Evolutionary conservation across 1,140 invertebrate species (phyloP), one percentile per base, ranked within the genome.

Genomic region (Sesamia nonagrioides): DNA sequence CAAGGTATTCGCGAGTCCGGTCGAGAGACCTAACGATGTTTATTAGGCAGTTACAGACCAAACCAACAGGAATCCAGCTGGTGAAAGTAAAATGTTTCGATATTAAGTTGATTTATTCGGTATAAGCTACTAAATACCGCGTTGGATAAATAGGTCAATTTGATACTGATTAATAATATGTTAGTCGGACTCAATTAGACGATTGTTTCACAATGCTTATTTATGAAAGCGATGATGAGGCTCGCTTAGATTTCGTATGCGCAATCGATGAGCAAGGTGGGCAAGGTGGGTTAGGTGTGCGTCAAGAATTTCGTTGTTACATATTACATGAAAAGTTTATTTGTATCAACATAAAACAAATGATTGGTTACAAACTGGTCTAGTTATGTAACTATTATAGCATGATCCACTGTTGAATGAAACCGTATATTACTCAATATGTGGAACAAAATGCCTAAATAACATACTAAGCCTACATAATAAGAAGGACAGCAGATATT

Each of bases 21-120:
- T 3, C 27, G 15, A 13, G 13, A 68, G 74, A 21, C 48, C 61
- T 71, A 71, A 9, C 80, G 82, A 27, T 27, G 77, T 80, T 80
- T 82, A 78, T 77, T 60, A 48, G 37, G 72, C 50, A 58, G 77
- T 78, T 50, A 75, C 76, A 50, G 33, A 72, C 77, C 27, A 27
- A 27, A 27, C 71, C 66, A 79, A 72, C 78, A 80, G 79, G 77
- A 83, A 76, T 81, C 73, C 77, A 77, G 72, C 21, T 50, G 45
- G 80, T 82, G 80, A 84, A 84, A 84, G 80, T 84, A 82, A 75
- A 82, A 40, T 56, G 33, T 75, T 63, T 50, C n/a, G 27, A 58
- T 45, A 73, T 73, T 75, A 54, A 17, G 54, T 27, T 50, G 27
- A 68, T 56, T 15, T 40, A 6, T 17, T 50, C 63, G 17, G 7